Base-by-base conservation (phyloP, 2,888 invertebrate genomes). In the Orthosia cruda region DNA sequence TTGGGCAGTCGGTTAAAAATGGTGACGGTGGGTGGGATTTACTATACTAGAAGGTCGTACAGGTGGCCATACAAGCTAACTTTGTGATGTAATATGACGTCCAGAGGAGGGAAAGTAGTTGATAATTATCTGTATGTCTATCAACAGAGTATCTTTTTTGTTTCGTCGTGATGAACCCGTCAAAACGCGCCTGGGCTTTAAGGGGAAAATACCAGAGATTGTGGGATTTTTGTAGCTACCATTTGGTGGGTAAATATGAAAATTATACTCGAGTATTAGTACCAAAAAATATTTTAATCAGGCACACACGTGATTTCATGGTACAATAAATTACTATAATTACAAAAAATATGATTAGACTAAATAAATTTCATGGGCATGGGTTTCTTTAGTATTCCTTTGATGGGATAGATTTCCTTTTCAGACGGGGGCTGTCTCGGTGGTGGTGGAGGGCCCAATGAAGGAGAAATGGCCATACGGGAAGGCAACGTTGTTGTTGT, bases 301-400 rank as follows among this genome's bases (percentile, higher is more conserved):
- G 63, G 52, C 64, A 77, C 77, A 63, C 47, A 63, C 23, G 9
- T 74, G 71, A 83, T 75, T 83, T 81, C 20, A 45, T 50, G 1
- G 40, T 40, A 40, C 9, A 52, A 73, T 59, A 72, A 66, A 81
- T 61, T 61, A 70, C n/a, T 52, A 9, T 1, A 70, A 4, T 57
- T 61, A 77, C 50, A 61, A 62, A 26, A 62, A 49, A 4, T 40
- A 65, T 2, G 7, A 62, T 52, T 74, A 79, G 74, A 49, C 78
- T 88, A 95, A 87, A 96, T 94, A 89, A 95, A 96, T 91, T 95
- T 96, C 87, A 96, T 93, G 9, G 96, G 96, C 96, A 96, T 96
- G 0, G 96, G 96, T 90, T 95, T 96, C 81, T 96, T 96, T 49
- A 96, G 86, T 79, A 96, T 96, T 78, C 96, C 96, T 74, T 95